These are phyloP conservation scores for Melitaea cinxia DNA, from an alignment of 1,140 invertebrate genomes.

Conservation along the genomic window DNA sequence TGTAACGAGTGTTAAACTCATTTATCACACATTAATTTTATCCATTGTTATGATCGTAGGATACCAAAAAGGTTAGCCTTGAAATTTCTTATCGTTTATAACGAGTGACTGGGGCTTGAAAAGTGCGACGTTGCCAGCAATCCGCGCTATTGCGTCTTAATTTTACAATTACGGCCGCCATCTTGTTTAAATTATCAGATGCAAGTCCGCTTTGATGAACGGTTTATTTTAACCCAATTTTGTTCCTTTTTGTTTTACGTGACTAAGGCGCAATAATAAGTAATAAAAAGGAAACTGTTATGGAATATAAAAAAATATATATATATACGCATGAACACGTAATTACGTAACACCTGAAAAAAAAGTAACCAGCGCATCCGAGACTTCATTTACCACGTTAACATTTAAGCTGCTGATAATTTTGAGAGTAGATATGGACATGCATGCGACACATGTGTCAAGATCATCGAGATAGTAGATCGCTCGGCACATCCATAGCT, in stretches of 20 bases:
- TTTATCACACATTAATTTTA: slow-evolving; percentile 55
- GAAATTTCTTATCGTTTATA: slow-evolving; percentile 75
- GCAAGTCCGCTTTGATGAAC: slow-evolving; percentile 29
- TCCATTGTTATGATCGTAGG: slow-evolving; percentile 63
- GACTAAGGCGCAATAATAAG: background rate
- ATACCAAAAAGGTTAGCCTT: slow-evolving; percentile 72
- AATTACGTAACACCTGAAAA: slow-evolving; percentile 49
- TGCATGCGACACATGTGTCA: slow-evolving; percentile 46
- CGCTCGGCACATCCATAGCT: slow-evolving; percentile 65
- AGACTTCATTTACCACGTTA: slow-evolving; percentile 41
- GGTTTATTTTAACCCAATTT: slow-evolving; percentile 17
- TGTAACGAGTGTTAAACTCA: slow-evolving; percentile 1
- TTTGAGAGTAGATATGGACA: slow-evolving; percentile 56
- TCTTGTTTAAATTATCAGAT: slow-evolving; percentile 64
- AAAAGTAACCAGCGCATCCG: slow-evolving; percentile 38
- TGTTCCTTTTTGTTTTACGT: slow-evolving; percentile 6
- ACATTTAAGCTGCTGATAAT: slow-evolving; percentile 39
- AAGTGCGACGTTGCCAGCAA: slow-evolving; percentile 74
- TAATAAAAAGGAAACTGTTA: background rate
- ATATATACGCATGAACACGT: background rate
- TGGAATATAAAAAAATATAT: background rate
- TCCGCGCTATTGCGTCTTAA: slow-evolving; percentile 73
- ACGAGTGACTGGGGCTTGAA: slow-evolving; percentile 55
- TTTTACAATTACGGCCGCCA: slow-evolving; percentile 66
- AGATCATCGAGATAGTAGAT: slow-evolving; percentile 50